These are phyloP conservation scores for Cerastis leucographa DNA, from an alignment of 2,888 invertebrate genomes.

Conservation along the genomic window DNA sequence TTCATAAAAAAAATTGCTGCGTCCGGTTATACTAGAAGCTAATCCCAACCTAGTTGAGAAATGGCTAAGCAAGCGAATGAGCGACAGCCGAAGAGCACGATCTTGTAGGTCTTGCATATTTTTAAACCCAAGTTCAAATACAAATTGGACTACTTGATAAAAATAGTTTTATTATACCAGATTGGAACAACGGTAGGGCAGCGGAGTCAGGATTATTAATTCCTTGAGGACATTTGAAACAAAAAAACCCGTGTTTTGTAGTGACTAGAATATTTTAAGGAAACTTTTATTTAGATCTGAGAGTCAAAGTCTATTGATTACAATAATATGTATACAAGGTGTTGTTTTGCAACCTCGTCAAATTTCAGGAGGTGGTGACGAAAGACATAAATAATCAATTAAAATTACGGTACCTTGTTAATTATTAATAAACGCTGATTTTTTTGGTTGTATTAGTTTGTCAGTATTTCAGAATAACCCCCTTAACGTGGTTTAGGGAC, in stretches of 20 bases:
- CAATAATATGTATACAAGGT: conserved; percentile 7
- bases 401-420: no score
- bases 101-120: neutral
- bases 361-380: no score
- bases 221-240: neutral
- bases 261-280: conserved; percentile 14
- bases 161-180: neutral
- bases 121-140: neutral
- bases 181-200: neutral
- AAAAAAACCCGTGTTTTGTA: neutral
- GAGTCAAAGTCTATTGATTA: conserved; percentile 21
- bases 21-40: neutral
- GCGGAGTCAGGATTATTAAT: neutral
- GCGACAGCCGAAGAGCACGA: neutral
- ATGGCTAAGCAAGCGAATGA: neutral
- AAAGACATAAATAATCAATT: no score
- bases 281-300: conserved; percentile 20
- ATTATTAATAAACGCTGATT: no score
- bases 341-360: no score
- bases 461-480: no score
- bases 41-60: neutral
- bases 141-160: neutral
- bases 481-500: no score
- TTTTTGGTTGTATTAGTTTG: no score
- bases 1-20: neutral